phyloP scores from a whole-genome alignment of 2,797 vertebrate genomes.

The Periparus ater region DNA sequence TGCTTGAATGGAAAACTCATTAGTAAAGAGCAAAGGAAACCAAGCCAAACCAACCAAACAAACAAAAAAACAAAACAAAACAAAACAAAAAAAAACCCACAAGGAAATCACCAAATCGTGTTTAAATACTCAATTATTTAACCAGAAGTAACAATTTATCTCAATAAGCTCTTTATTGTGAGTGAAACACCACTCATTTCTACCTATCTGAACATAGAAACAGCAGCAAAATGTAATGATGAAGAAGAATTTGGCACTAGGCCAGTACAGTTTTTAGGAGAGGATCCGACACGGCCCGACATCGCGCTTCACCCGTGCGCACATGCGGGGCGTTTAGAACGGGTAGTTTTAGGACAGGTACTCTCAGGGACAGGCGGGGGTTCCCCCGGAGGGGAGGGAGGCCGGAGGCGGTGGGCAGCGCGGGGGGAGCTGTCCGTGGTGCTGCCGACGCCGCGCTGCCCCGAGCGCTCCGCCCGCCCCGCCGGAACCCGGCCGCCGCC shows the following conservation, averaged over 20 bases:
- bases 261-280: neutral
- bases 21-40: neutral
- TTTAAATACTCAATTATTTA: neutral
- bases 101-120: neutral
- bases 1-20: neutral
- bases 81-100: neutral
- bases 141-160: neutral
- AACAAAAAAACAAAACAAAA: neutral
- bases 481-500: fast-evolving
- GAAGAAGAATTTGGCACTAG: neutral
- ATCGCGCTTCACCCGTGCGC: neutral
- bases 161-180: neutral
- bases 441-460: neutral
- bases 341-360: fast-evolving
- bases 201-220: neutral
- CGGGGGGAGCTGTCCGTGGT: neutral
- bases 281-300: no score
- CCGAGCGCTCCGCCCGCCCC: neutral
- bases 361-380: no score
- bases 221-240: neutral
- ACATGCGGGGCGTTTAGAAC: no score
- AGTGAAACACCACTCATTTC: neutral
- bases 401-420: neutral
- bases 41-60: neutral
- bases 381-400: fast-evolving